Base-by-base conservation (phyloP, 2,113 vertebrate species). In the Pterocles orientalis region DNA sequence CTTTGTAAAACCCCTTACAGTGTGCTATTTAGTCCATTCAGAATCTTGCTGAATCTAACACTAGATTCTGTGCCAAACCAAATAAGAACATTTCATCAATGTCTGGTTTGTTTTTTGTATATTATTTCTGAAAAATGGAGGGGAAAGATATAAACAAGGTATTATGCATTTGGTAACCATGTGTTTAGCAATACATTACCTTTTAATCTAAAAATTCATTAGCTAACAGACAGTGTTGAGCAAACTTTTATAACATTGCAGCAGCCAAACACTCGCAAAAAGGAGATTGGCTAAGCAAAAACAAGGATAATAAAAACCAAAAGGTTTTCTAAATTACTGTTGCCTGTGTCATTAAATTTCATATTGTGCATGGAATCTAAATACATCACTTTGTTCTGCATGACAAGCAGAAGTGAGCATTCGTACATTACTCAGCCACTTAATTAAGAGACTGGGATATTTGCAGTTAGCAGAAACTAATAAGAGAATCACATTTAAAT, bases 391-490 rank as follows among this genome's bases (percentile, higher is more conserved):
- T 98, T 98, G 98, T 98, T 98, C 98, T 98, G 98, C 98, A 98
- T 98, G 98, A 98, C 97, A 98, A 98, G 97, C 91, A 98, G 98
- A 98, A 98, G 97, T 98, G 98, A 98, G 97, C 98, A 98, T 98
- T 98, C 98, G 97, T 98, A 98, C 98, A 98, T 98, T 98, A 98
- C 98, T 98, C 97, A 98, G 98, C 97, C 98, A 98, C 98, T 98
- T 98, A 98, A 98, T 98, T 98, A 98, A 98, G 97, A 98, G 98
- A 96, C 97, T 97, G 95, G 97, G 97, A 98, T 98, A 98, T 98
- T 98, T 98, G 98, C 98, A 98, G 98, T 98, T 98, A 98, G 97
- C 97, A 98, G 98, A 98, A 98, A 98, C 98, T 98, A 98, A 98
- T 98, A 98, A 98, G 97, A 96, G 98, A 98, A 98, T 97, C 98